Percentiles rank a stretch among this genome's conserved stretches.
phyloP scores from a whole-genome alignment of 2,797 vertebrate genomes.

The Pelodytes ibericus region DNA sequence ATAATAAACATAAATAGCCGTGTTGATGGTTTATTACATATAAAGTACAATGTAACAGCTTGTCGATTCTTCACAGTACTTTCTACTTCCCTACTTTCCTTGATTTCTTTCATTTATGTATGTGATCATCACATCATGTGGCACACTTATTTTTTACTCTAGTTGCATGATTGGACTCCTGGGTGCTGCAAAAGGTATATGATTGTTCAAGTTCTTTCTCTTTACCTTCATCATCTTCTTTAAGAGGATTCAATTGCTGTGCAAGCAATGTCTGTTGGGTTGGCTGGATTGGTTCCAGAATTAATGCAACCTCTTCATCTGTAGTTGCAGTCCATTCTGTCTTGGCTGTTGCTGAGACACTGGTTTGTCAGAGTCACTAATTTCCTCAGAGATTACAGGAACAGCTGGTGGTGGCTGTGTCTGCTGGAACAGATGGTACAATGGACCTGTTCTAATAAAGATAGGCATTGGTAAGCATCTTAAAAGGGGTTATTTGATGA shows the following conservation, averaged over 20 bases:
- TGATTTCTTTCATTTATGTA: background rate
- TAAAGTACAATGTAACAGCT: no score
- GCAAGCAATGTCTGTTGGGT: conserved; percentile 29
- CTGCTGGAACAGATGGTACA: conserved; percentile 46
- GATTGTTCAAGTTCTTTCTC: conserved; percentile 20
- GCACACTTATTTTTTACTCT: conserved; percentile 11
- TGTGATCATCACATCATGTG: conserved; percentile 3
- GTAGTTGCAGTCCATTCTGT: conserved; percentile 37
- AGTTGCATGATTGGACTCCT: conserved; percentile 20
- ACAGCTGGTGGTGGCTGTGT: conserved; percentile 42
- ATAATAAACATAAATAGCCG: no score
- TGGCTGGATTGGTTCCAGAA: conserved; percentile 39
- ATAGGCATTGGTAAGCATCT: conserved; percentile 35
- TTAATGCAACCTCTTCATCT: conserved; percentile 38
- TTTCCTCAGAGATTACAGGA: conserved; percentile 47
- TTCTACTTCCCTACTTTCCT: background rate
- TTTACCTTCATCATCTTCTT: conserved; percentile 27
- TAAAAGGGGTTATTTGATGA: conserved; percentile 42
- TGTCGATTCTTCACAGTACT: no score
- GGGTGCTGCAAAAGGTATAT: conserved; percentile 10
- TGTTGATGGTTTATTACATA: no score
- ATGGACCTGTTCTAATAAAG: conserved; percentile 36
- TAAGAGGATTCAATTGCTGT: conserved; percentile 16
- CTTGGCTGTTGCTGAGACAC: conserved; percentile 17
- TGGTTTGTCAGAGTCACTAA: conserved; percentile 42